Evolutionary conservation across 2,113 vertebrate species (phyloP), one percentile per base, ranked within the genome.

Genomic region (Lates calcarifer): DNA sequence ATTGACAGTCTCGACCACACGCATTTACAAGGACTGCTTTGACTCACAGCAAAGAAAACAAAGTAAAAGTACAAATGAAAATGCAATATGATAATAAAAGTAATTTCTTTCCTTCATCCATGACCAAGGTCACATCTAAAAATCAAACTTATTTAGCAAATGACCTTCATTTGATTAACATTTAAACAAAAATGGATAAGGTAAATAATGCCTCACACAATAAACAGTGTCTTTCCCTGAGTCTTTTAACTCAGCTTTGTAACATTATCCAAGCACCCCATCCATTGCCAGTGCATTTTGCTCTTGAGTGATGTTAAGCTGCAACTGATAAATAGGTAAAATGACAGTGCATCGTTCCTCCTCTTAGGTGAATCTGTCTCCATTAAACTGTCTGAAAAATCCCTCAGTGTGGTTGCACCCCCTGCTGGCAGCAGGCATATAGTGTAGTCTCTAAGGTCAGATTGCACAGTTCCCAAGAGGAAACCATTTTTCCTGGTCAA

Each of bases 401-500:
- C 35, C n/a, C 22, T 53, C 29, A 6, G 64, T 68, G 79, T 45
- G 33, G 41, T 55, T 60, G 64, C 76, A 2, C 86, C 94, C 84
- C 55, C 91, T 91, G 51, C 65, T 91, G 94, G 87, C 58, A 13
- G 53, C 29, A 39, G 22, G 0, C 2, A 0, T 8, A 10, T 39
- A 45, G 60, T 67, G 68, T 86, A 65, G 11, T 58, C 20, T 22
- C 64, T 20, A 24, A 11, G 3, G 14, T 92, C 90, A 97, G 72
- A 96, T 79, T 2, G 94, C 56, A 78, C 89, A 92, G 85, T 95
- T 95, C 78, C 95, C 94, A 4, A 98, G 84, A 1, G 77, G 88
- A 84, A 96, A 97, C 96, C 96, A 96, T 51, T 84, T 92, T 69
- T 96, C 96, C 88, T 94, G 93, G 74, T 95, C 90, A 18, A 97